These are phyloP conservation scores for Diorhabda sublineata DNA, from an alignment of 1,140 invertebrate species.

Conservation along the genomic window DNA sequence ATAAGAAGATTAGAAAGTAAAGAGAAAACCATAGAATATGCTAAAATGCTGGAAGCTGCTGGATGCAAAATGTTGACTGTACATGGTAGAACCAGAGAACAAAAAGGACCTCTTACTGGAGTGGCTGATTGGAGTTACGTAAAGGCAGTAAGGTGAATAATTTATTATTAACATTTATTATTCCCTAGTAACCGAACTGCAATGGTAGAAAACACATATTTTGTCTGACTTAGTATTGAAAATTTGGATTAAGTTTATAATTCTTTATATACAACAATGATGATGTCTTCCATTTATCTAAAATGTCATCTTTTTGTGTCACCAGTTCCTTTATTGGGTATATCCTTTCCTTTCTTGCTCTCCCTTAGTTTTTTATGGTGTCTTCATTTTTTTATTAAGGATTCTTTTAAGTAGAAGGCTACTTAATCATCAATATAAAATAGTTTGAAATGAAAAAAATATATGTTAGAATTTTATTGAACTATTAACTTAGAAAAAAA, in stretches of 20 bases:
- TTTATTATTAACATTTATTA: neutral
- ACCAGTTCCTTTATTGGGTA: too few relatives aligned
- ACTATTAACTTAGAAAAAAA: neutral
- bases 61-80: slow-evolving; percentile 91
- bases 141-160: slow-evolving; percentile 76
- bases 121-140: slow-evolving; percentile 94
- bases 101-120: slow-evolving; percentile 92
- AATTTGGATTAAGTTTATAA: too few relatives aligned
- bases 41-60: slow-evolving; percentile 88
- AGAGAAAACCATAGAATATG: slow-evolving; percentile 87
- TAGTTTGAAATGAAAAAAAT: neutral
- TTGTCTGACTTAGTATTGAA: too few relatives aligned
- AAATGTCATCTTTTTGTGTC: too few relatives aligned
- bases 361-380: too few relatives aligned
- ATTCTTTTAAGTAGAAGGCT: too few relatives aligned
- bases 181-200: too few relatives aligned
- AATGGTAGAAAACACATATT: too few relatives aligned
- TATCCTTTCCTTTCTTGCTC: too few relatives aligned
- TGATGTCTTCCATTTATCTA: too few relatives aligned
- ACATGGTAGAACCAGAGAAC: slow-evolving; percentile 92
- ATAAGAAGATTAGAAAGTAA: slow-evolving; percentile 86
- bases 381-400: neutral
- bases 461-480: neutral
- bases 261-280: too few relatives aligned
- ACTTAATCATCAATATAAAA: too few relatives aligned